These are phyloP conservation scores for Anastrepha obliqua DNA, from an alignment of 1,140 invertebrate species.

Conservation along the genomic window DNA sequence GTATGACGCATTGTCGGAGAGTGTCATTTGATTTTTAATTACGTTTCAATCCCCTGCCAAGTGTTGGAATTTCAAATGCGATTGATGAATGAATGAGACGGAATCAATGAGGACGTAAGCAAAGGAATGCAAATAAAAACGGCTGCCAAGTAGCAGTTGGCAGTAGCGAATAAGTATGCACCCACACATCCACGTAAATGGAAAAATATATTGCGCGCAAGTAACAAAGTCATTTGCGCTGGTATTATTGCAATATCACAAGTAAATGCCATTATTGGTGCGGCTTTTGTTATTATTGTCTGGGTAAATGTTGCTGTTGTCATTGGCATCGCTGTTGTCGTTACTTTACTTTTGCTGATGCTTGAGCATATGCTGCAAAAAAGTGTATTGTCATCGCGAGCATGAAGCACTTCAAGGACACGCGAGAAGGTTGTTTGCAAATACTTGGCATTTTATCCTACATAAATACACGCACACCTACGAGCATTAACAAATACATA, in stretches of 20 bases:
- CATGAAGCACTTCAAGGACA: neutral
- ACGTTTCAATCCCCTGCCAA: neutral
- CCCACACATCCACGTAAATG: neutral
- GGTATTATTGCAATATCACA: neutral
- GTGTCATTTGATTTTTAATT: constrained; percentile 31
- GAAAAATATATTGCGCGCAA: neutral
- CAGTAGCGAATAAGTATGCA: neutral
- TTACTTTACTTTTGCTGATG: neutral
- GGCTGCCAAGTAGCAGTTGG: no score
- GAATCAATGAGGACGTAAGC: no score
- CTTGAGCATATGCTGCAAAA: neutral
- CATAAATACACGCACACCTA: no score
- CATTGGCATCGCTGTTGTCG: neutral
- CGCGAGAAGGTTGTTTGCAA: neutral
- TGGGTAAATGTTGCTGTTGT: neutral
- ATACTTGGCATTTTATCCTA: no score
- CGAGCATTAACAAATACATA: no score
- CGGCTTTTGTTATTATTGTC: constrained; percentile 20
- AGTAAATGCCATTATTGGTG: constrained; percentile 23
- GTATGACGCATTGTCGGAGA: neutral
- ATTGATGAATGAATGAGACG: neutral
- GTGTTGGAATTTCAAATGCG: neutral
- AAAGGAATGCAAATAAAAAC: no score
- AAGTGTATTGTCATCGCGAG: neutral
- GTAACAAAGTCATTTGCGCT: neutral